phyloP scores from a whole-genome alignment of 2,888 invertebrate species.

The Campaea margaritaria region DNA sequence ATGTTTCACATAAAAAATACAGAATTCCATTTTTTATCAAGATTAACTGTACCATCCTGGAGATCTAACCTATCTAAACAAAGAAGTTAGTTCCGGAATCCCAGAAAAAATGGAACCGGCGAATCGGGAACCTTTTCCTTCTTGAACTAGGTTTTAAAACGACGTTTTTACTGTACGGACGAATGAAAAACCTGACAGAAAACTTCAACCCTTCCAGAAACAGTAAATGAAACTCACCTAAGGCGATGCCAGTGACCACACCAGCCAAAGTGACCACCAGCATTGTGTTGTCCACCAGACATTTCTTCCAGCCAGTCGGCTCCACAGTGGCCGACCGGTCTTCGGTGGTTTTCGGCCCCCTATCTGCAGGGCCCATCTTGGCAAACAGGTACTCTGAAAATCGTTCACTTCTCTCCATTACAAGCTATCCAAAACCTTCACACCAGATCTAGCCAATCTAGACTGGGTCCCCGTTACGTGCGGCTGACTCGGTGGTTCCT shows the following conservation, averaged over 20 bases:
- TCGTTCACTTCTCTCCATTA: constrained; percentile 87
- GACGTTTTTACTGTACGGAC: neutral
- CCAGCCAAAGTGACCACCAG: constrained; percentile 92
- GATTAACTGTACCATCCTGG: too few relatives aligned
- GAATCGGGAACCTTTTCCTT: too few relatives aligned
- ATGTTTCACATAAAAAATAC: too few relatives aligned
- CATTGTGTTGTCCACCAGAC: constrained; percentile 91
- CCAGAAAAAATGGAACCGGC: too few relatives aligned
- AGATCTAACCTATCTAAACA: too few relatives aligned
- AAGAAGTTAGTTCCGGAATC: too few relatives aligned
- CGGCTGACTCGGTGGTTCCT: neutral
- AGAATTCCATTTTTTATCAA: too few relatives aligned
- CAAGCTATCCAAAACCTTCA: constrained; percentile 63
- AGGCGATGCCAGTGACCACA: constrained; percentile 89
- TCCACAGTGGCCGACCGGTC: constrained; percentile 87
- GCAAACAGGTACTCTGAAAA: constrained; percentile 93
- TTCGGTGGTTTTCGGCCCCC: constrained; percentile 86
- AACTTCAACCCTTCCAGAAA: neutral
- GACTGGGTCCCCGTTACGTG: constrained; percentile 27
- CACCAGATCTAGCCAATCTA: constrained; percentile 54
- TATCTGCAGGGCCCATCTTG: constrained; percentile 90
- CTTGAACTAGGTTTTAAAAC: too few relatives aligned
- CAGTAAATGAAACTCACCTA: constrained; percentile 83
- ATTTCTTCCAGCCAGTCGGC: constrained; percentile 87
- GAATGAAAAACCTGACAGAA: neutral